Evolutionary conservation across 2,888 invertebrate genomes (phyloP).

Genomic region (Caenorhabditis imperialis): DNA sequence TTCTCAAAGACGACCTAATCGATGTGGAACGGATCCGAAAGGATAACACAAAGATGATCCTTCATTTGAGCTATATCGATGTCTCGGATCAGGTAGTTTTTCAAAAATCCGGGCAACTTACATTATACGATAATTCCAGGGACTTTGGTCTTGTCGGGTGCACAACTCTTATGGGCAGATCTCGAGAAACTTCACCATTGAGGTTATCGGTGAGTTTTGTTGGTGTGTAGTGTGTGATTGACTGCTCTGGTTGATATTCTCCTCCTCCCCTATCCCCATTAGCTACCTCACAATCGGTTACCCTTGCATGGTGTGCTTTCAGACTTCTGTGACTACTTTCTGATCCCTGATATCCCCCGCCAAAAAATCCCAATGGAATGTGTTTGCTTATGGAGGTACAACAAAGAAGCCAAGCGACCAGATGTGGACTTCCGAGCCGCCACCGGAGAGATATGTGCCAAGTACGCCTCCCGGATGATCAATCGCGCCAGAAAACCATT

Average conservation of each 20-base stretch:
- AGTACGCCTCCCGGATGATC: conserved; percentile 60
- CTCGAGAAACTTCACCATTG: conserved; percentile 75
- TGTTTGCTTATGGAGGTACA: conserved; percentile 72
- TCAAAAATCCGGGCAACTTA: too few species aligned
- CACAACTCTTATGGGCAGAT: conserved; percentile 75
- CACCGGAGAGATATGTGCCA: conserved; percentile 53
- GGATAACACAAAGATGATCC: conserved; percentile 61
- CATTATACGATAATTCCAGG: conserved; percentile 62
- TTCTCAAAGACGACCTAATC: conserved; percentile 20
- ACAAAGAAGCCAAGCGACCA: conserved; percentile 50
- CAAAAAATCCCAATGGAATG: conserved; percentile 70
- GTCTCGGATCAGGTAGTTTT: conserved; percentile 72
- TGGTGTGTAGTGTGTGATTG: neutral
- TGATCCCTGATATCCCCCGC: conserved; percentile 53
- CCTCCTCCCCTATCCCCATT: neutral
- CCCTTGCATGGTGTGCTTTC: conserved; percentile 43
- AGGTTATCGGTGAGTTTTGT: conserved; percentile 74
- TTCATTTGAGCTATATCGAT: conserved; percentile 70
- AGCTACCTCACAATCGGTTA: too few species aligned
- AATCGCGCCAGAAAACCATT: conserved; percentile 53
- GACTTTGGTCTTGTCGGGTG: conserved; percentile 77
- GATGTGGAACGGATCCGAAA: conserved; percentile 20
- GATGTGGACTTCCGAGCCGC: conserved; percentile 65
- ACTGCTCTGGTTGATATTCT: neutral
- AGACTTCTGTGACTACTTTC: conserved; percentile 77